Percentiles rank a stretch among this genome's conserved stretches.
These are phyloP conservation scores for Caenorhabditis imperialis DNA, from an alignment of 2,888 invertebrate genomes.

Conservation along the genomic window DNA sequence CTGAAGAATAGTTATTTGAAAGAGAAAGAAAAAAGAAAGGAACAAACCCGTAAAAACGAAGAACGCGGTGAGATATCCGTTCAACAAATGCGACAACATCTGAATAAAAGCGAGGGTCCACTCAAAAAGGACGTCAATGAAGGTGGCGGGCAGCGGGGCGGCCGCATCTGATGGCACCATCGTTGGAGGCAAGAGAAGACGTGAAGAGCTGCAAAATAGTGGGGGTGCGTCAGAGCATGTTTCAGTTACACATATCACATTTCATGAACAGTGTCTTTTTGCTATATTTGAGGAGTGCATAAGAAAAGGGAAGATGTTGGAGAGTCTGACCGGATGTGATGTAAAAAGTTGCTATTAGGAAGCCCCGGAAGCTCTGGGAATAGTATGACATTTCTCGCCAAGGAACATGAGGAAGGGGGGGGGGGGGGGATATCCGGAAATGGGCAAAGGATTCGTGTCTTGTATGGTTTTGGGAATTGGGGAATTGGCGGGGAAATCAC, in stretches of 20 bases:
- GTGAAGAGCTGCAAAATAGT: constrained; percentile 35
- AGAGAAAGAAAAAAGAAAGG: not conserved
- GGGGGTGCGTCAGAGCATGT: not conserved
- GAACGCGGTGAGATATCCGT: constrained; percentile 75
- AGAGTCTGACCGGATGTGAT: constrained; percentile 47
- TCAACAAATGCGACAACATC: constrained; percentile 74
- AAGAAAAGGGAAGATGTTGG: constrained; percentile 27
- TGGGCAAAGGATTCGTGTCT: too few species aligned
- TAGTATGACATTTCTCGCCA: too few species aligned
- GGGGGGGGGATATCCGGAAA: too few species aligned
- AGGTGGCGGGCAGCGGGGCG: constrained; percentile 42
- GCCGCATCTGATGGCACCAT: constrained; percentile 46
- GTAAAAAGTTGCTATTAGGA: constrained; percentile 18
- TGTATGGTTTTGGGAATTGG: not conserved
- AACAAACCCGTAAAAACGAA: constrained; percentile 69
- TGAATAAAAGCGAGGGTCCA: constrained; percentile 47
- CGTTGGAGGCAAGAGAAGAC: constrained; percentile 42
- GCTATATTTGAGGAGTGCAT: constrained; percentile 42
- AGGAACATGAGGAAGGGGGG: too few species aligned
- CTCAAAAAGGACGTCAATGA: constrained; percentile 45
- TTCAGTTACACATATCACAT: constrained; percentile 23
- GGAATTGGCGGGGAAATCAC: too few species aligned
- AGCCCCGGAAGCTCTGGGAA: constrained; percentile 23
- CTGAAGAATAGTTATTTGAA: constrained; percentile 30
- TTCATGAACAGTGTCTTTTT: constrained; percentile 30